Conservation (phyloP, 35 echinoderm and acorn worm genomes). For the Apostichopus parvimensis region DNA sequence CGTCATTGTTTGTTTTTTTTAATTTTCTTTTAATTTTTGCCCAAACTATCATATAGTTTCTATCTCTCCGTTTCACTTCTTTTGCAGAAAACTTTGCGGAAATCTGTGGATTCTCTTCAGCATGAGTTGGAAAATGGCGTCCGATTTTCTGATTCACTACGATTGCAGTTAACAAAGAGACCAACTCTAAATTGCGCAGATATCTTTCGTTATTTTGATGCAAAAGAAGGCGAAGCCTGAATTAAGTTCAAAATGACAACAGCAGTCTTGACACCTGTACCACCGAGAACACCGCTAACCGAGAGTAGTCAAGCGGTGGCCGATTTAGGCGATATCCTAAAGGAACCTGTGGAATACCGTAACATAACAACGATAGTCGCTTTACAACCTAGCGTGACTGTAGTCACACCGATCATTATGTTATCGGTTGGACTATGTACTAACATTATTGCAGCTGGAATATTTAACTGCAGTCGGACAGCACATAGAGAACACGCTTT, state of each 20-base stretch:
- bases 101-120: too few species aligned
- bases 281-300: constrained; percentile 33
- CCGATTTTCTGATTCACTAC: background rate
- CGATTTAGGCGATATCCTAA: background rate
- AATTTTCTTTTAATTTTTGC: too few species aligned
- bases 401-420: constrained; percentile 82
- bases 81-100: too few species aligned
- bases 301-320: background rate
- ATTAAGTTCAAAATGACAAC: constrained; percentile 7
- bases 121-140: background rate
- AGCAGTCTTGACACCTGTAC: constrained; percentile 8
- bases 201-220: too few species aligned
- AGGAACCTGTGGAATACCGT: background rate
- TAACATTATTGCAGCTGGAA: constrained; percentile 81
- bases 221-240: too few species aligned
- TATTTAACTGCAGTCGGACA: constrained; percentile 74
- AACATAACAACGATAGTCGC: constrained; percentile 62
- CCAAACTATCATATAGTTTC: too few species aligned
- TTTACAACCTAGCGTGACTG: constrained; percentile 73
- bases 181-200: too few species aligned
- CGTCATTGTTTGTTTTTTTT: too few species aligned
- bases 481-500: constrained; percentile 73
- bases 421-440: constrained; percentile 64
- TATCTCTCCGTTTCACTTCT: too few species aligned
- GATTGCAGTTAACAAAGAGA: background rate